phyloP scores from a whole-genome alignment of 1,140 invertebrate species.

The Cydia pomonella region DNA sequence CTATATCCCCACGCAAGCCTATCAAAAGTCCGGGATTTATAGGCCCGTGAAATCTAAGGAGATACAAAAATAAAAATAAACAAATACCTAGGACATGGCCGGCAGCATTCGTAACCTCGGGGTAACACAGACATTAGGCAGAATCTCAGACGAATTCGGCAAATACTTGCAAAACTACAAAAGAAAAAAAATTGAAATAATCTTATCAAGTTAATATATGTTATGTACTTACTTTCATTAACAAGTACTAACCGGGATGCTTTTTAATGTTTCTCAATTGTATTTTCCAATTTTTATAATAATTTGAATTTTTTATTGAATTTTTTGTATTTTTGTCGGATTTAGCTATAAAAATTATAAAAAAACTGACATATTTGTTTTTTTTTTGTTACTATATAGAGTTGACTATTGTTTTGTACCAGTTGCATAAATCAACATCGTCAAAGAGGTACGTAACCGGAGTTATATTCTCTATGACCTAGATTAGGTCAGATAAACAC shows the following conservation, averaged over 20 bases:
- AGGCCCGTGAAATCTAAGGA: no score
- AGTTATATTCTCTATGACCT: background rate
- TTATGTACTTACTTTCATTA: background rate
- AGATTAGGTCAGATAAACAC: no score
- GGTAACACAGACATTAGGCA: constrained; percentile 61
- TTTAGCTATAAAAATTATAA: background rate
- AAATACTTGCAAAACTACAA: background rate
- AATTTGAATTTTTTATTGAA: constrained; percentile 35
- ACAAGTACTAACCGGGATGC: background rate
- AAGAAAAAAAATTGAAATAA: constrained; percentile 36
- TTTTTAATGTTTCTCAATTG: background rate
- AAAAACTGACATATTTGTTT: background rate
- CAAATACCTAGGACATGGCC: constrained; percentile 50
- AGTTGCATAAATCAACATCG: background rate
- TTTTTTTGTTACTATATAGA: background rate
- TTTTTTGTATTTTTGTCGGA: constrained; percentile 26
- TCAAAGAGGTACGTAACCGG: background rate
- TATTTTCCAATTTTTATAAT: constrained; percentile 42
- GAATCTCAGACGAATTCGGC: background rate
- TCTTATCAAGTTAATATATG: constrained; percentile 5
- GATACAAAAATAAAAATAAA: constrained; percentile 13
- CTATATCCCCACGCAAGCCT: no score
- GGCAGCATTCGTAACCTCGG: constrained; percentile 56
- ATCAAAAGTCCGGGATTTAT: no score
- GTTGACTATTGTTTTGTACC: background rate